phyloP scores from a whole-genome alignment of 1,140 invertebrate genomes.

The Saccostrea echinata region DNA sequence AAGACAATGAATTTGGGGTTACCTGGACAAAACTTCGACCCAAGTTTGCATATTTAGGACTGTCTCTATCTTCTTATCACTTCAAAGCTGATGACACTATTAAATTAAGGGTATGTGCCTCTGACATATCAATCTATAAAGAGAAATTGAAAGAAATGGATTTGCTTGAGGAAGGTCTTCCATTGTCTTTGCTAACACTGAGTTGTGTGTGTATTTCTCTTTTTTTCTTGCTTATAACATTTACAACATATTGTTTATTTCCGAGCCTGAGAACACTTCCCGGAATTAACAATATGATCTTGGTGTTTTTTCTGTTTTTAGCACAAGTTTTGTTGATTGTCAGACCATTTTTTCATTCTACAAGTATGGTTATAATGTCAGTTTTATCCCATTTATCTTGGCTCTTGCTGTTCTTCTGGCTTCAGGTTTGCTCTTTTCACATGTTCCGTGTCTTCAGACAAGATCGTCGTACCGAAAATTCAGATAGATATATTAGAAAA shows the following conservation, averaged over 20 bases:
- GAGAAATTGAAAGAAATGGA: not conserved
- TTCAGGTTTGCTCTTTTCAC: too few relatives aligned
- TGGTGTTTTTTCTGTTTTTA: slow-evolving; percentile 39
- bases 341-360: not conserved
- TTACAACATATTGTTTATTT: slow-evolving; percentile 20
- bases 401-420: too few relatives aligned
- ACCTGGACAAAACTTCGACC: not conserved
- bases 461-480: too few relatives aligned
- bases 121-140: not conserved
- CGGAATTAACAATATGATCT: slow-evolving; percentile 45
- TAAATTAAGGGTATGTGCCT: not conserved
- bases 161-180: not conserved
- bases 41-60: not conserved
- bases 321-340: not conserved
- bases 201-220: not conserved
- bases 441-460: too few relatives aligned
- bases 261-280: slow-evolving; percentile 41
- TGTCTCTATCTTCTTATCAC: not conserved
- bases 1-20: slow-evolving; percentile 3
- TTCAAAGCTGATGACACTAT: too few relatives aligned
- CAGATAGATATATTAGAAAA: not conserved
- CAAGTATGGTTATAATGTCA: not conserved
- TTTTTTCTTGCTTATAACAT: slow-evolving; percentile 40
- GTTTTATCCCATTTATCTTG: slow-evolving; percentile 3
- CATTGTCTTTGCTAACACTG: not conserved